These are phyloP conservation scores for Oceanodroma leucorhoa DNA, from an alignment of 2,797 vertebrate genomes.

Conservation along the genomic window DNA sequence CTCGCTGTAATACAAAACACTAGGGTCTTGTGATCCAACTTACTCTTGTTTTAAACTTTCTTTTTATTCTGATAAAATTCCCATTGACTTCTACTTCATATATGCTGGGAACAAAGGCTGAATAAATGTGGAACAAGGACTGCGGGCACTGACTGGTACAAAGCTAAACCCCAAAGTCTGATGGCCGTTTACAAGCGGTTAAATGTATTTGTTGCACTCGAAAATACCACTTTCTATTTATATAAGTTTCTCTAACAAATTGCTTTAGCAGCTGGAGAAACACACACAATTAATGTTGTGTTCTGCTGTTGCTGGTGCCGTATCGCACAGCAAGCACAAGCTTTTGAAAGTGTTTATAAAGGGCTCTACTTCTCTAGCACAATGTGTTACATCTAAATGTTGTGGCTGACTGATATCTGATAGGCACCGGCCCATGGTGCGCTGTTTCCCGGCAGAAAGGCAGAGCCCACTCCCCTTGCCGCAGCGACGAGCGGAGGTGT, in stretches of 20 bases:
- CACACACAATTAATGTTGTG: background rate
- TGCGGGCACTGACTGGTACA: background rate
- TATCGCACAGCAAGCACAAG: background rate
- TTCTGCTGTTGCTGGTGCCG: background rate
- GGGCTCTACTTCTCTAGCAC: background rate
- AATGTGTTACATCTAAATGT: background rate
- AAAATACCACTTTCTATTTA: background rate
- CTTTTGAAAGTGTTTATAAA: background rate
- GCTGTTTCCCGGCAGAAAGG: background rate
- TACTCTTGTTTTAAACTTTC: background rate
- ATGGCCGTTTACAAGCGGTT: background rate
- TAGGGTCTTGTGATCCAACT: background rate
- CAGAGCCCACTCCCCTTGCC: accelerated
- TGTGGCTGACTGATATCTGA: background rate
- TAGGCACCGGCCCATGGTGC: accelerated
- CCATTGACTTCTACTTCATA: background rate
- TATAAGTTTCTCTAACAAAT: background rate
- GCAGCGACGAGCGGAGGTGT: accelerated
- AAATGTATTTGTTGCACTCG: background rate
- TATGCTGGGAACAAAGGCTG: background rate
- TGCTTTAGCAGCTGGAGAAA: background rate
- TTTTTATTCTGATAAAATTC: background rate
- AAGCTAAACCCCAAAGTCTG: background rate
- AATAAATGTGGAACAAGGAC: background rate
- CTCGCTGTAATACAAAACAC: background rate